A percentile compares a stretch with the other conserved stretches of the same genome.
Conservation (phyloP, 2,113 vertebrate genomes). For the Macroglossus sobrinus region DNA sequence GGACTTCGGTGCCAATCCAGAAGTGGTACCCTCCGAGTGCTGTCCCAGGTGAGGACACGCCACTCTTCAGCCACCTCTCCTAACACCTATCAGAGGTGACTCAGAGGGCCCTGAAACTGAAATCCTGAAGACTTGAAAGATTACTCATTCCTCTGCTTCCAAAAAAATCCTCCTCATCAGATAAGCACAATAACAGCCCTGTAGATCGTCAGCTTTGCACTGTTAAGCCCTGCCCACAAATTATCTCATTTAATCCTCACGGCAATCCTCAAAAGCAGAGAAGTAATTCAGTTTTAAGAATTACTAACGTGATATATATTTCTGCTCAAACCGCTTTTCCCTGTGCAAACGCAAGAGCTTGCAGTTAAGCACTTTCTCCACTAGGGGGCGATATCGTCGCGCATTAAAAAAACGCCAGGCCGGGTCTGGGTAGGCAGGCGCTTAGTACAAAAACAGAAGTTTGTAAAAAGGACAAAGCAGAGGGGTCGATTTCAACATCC, state of each 20-base stretch:
- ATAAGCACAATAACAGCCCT: accelerated
- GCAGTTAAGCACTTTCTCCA: conserved; percentile 76
- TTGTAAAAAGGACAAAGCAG: neutral
- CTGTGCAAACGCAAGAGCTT: conserved; percentile 33
- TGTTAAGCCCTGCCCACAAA: neutral
- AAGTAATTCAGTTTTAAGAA: neutral
- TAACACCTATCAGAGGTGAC: neutral
- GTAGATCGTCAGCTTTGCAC: accelerated
- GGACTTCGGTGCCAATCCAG: neutral
- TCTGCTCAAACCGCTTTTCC: neutral
- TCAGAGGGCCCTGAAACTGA: neutral
- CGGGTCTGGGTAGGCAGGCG: neutral
- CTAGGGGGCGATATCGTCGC: conserved; percentile 77
- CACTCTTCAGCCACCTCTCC: neutral
- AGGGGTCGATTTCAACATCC: neutral
- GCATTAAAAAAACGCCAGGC: neutral
- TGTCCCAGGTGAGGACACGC: accelerated
- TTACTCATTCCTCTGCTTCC: neutral
- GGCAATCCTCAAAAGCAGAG: neutral
- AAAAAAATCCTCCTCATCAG: neutral
- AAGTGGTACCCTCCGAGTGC: neutral
- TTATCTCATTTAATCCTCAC: neutral
- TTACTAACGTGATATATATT: accelerated
- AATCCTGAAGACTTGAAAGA: neutral
- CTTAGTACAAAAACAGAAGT: neutral